These are phyloP conservation scores for Lacerta bilineata DNA, from an alignment of 2,797 vertebrate species.

Conservation along the genomic window DNA sequence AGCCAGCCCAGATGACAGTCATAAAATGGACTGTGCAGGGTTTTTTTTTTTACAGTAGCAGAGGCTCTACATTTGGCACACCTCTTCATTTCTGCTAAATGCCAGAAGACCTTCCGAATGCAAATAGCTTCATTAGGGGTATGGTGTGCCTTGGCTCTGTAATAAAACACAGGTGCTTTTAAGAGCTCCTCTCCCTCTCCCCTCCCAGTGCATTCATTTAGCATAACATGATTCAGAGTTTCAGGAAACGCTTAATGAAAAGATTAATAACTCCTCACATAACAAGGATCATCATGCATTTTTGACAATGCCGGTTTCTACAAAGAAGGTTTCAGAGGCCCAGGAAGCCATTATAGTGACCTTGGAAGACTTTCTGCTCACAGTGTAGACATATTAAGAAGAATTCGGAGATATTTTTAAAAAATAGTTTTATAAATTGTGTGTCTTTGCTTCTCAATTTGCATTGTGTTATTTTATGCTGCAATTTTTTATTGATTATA, in stretches of 20 bases:
- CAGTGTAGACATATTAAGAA: background rate
- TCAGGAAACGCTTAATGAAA: conserved; percentile 19
- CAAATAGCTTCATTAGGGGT: background rate
- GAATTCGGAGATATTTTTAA: too few species aligned
- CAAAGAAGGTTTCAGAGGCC: background rate
- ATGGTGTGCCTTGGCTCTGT: background rate
- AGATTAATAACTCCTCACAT: background rate
- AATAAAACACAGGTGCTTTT: conserved; percentile 14
- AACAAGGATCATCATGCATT: background rate
- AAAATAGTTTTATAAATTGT: too few species aligned
- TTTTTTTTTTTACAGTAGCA: background rate
- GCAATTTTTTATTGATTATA: too few species aligned
- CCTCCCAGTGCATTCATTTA: background rate
- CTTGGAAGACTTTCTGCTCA: background rate
- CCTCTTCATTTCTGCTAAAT: background rate
- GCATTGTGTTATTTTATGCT: too few species aligned
- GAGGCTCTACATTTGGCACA: background rate
- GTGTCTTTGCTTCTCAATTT: too few species aligned
- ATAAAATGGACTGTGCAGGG: conserved; percentile 15
- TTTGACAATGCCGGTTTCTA: background rate
- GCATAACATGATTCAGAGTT: background rate
- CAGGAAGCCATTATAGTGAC: background rate
- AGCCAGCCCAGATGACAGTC: conserved; percentile 8
- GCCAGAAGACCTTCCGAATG: background rate
- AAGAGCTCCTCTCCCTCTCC: background rate